These are phyloP conservation scores for Myopa testacea DNA, from an alignment of 2,888 invertebrate species.

Conservation along the genomic window DNA sequence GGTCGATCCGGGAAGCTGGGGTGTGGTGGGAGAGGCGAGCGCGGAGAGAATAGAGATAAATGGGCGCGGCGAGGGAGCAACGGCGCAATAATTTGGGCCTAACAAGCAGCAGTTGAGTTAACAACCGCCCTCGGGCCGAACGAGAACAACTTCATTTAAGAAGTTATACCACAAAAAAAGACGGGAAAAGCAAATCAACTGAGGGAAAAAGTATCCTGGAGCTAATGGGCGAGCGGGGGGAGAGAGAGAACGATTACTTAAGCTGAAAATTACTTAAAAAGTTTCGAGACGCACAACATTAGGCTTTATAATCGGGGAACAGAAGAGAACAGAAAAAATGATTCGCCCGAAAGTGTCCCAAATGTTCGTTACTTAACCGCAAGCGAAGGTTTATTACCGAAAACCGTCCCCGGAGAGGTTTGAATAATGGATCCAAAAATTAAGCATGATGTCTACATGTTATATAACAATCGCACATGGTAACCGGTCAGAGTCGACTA, in stretches of 20 bases:
- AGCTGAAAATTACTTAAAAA: not conserved
- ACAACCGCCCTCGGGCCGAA: slow-evolving; percentile 30
- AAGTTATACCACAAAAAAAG: not conserved
- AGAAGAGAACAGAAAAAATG: too few relatives aligned
- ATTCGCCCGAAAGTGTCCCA: too few relatives aligned
- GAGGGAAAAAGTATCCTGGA: not conserved
- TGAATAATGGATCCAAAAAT: too few relatives aligned
- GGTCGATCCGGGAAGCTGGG: not conserved
- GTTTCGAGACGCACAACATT: too few relatives aligned
- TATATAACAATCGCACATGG: too few relatives aligned
- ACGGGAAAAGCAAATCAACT: not conserved
- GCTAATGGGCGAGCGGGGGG: not conserved
- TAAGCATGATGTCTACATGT: too few relatives aligned
- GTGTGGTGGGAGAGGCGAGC: not conserved
- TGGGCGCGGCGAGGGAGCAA: not conserved
- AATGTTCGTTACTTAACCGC: too few relatives aligned
- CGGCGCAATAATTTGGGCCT: slow-evolving; percentile 15
- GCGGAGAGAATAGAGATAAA: not conserved
- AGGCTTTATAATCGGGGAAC: too few relatives aligned
- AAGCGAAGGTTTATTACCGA: too few relatives aligned
- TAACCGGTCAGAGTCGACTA: too few relatives aligned
- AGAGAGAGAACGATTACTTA: too few relatives aligned
- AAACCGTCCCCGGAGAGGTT: too few relatives aligned
- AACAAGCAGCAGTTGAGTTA: slow-evolving; percentile 33
- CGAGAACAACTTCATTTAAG: slow-evolving; percentile 30